phyloP scores from a whole-genome alignment of 2,888 invertebrate genomes.

The Idaea aversata region DNA sequence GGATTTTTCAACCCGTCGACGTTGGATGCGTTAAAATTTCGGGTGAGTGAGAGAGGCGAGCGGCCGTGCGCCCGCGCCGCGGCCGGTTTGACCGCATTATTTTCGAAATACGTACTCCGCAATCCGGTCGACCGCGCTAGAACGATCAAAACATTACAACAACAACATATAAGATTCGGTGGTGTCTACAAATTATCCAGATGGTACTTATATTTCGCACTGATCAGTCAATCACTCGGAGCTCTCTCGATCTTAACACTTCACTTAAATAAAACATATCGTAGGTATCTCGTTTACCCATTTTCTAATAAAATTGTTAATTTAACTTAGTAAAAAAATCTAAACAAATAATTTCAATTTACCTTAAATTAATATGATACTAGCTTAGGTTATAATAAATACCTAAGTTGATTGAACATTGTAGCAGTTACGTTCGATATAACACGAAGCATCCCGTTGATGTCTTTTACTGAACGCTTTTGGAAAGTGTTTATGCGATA shows the following conservation, averaged over 20 bases:
- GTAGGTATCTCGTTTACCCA: slow-evolving; percentile 18
- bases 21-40: slow-evolving; percentile 79
- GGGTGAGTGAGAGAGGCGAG: slow-evolving; percentile 76
- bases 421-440: slow-evolving; percentile 14
- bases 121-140: slow-evolving; percentile 74
- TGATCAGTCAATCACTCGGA: slow-evolving; percentile 27
- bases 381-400: slow-evolving; percentile 11
- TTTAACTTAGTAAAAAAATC: slow-evolving; percentile 4
- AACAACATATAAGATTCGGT: slow-evolving; percentile 62
- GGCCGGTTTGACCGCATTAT: slow-evolving; percentile 80
- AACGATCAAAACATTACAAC: slow-evolving; percentile 77
- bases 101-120: slow-evolving; percentile 77
- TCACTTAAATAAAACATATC: slow-evolving; percentile 18
- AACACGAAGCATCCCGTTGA: slow-evolving; percentile 59
- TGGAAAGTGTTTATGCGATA: slow-evolving; percentile 65
- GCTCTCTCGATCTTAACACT: slow-evolving; percentile 22
- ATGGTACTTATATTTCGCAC: slow-evolving; percentile 34
- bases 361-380: slow-evolving; percentile 1
- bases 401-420: slow-evolving; percentile 1
- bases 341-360: background rate
- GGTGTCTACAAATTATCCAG: slow-evolving; percentile 44
- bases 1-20: slow-evolving; percentile 65
- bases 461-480: slow-evolving; percentile 73
- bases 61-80: slow-evolving; percentile 68
- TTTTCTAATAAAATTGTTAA: slow-evolving; percentile 9